These are phyloP conservation scores for Hemichromis elongatus DNA, from an alignment of 2,113 vertebrate genomes.

Conservation along the genomic window DNA sequence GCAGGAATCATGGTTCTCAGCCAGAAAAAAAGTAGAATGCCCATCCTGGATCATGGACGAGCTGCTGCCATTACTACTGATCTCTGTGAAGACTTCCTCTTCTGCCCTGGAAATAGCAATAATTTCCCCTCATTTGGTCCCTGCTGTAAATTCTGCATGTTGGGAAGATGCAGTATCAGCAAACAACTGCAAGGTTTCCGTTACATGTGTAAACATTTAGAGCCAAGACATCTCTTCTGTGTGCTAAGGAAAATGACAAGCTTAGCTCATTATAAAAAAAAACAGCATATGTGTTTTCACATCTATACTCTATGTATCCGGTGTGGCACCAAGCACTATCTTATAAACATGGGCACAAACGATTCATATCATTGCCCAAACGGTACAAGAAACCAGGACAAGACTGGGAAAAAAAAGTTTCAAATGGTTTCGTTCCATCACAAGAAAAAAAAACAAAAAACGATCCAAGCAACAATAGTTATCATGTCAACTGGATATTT, in stretches of 20 bases:
- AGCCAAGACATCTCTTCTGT: background rate
- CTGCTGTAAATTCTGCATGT: conserved; percentile 41
- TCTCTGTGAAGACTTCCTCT: conserved; percentile 44
- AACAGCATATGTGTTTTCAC: background rate
- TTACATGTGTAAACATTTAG: background rate
- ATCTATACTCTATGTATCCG: background rate
- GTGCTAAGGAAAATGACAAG: background rate
- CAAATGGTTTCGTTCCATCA: background rate
- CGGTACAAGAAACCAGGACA: background rate
- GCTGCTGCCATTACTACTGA: background rate
- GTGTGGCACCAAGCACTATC: background rate
- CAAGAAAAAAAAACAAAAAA: background rate
- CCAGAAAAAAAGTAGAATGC: background rate
- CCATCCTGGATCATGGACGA: background rate
- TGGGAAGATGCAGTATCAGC: conserved; percentile 53
- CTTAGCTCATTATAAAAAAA: background rate
- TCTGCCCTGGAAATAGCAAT: conserved; percentile 42
- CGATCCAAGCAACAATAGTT: background rate
- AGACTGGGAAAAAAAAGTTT: background rate
- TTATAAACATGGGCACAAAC: background rate
- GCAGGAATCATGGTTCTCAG: background rate
- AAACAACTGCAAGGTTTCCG: background rate
- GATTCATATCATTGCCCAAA: background rate
- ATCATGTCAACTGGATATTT: background rate
- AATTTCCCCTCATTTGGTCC: conserved; percentile 39